phyloP scores from a whole-genome alignment of 2,888 invertebrate species.

The Thyatira batis region DNA sequence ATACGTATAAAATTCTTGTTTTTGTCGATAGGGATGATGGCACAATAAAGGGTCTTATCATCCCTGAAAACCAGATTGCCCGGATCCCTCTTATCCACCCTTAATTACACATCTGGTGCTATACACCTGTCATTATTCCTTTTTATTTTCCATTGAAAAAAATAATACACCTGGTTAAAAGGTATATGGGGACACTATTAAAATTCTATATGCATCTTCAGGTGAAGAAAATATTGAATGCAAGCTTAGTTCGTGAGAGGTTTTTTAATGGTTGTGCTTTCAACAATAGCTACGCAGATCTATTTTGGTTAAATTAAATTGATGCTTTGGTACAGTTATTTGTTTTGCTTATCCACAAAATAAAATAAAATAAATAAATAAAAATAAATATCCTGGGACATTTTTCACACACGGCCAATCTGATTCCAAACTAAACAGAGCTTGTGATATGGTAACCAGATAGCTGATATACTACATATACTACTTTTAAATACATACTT shows the following conservation, averaged over 20 bases:
- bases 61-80: slow-evolving; percentile 58
- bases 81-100: slow-evolving; percentile 52
- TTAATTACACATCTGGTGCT: slow-evolving; percentile 57
- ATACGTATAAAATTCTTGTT: no score
- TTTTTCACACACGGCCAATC: no score
- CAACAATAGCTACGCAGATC: not conserved
- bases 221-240: slow-evolving; percentile 4
- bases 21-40: no score
- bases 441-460: no score
- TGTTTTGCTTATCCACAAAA: no score
- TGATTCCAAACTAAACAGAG: no score
- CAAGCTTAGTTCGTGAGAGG: not conserved
- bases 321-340: no score
- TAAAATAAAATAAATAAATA: no score
- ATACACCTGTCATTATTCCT: slow-evolving; percentile 58
- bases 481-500: no score
- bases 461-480: no score
- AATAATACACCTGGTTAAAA: slow-evolving; percentile 57
- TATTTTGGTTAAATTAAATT: not conserved
- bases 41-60: no score
- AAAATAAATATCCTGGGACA: no score
- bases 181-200: slow-evolving; percentile 18
- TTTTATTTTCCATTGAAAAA: slow-evolving; percentile 61
- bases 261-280: not conserved
- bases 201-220: slow-evolving; percentile 29